phyloP scores from a whole-genome alignment of 2,113 vertebrate genomes.

The Vidua macroura region DNA sequence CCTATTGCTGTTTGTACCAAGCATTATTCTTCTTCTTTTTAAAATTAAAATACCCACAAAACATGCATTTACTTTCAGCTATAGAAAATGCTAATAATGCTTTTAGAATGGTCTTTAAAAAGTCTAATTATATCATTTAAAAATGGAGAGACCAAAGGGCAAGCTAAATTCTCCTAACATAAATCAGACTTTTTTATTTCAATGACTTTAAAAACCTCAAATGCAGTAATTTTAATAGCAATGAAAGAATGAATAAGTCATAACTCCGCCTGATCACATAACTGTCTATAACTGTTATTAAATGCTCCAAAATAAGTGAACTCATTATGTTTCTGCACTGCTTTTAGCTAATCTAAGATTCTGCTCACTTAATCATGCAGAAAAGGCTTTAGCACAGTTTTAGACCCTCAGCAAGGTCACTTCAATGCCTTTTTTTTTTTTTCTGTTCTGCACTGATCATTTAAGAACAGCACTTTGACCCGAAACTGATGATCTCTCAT shows the following conservation, averaged over 20 bases:
- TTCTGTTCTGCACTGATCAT: slow-evolving; percentile 74
- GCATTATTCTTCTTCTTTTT: slow-evolving; percentile 82
- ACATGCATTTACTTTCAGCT: slow-evolving; percentile 84
- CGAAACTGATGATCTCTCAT: slow-evolving; percentile 76
- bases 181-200: slow-evolving; percentile 91
- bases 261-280: slow-evolving; percentile 87
- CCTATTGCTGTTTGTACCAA: slow-evolving; percentile 79
- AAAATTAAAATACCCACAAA: slow-evolving; percentile 85
- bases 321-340: slow-evolving; percentile 85
- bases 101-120: slow-evolving; percentile 95
- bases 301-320: slow-evolving; percentile 86
- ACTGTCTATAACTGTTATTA: slow-evolving; percentile 90
- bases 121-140: slow-evolving; percentile 96
- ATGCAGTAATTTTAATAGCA: slow-evolving; percentile 88
- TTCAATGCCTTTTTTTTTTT: slow-evolving; percentile 73
- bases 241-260: slow-evolving; percentile 87
- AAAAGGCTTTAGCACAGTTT: slow-evolving; percentile 79
- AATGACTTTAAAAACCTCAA: slow-evolving; percentile 87
- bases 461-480: slow-evolving; percentile 80
- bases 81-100: slow-evolving; percentile 89
- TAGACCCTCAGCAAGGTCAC: slow-evolving; percentile 83
- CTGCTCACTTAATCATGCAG: slow-evolving; percentile 84
- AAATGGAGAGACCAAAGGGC: slow-evolving; percentile 90
- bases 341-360: slow-evolving; percentile 86
- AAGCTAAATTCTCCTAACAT: slow-evolving; percentile 92